A percentile compares a stretch with the other conserved stretches of the same genome.
Conservation (phyloP, 2,113 vertebrate genomes). For the Hoplias malabaricus region DNA sequence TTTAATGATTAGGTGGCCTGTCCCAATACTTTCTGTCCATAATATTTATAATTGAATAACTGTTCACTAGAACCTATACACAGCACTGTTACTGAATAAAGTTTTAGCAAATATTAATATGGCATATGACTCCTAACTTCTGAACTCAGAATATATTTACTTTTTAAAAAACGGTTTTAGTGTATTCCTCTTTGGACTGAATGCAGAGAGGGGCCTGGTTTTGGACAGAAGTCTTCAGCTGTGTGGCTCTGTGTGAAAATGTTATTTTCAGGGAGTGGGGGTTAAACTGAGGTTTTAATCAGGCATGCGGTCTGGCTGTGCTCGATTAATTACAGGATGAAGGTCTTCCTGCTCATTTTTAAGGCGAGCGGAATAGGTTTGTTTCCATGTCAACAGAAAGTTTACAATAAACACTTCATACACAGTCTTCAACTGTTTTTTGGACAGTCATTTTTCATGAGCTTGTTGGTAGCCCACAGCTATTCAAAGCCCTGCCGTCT, state of each 20-base stretch:
- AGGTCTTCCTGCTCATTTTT: background rate
- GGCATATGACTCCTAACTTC: too few species aligned
- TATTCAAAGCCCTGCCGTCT: background rate
- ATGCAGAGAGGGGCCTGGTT: background rate
- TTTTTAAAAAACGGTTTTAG: background rate
- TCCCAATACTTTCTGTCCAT: too few species aligned
- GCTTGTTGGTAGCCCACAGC: background rate
- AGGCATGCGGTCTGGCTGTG: background rate
- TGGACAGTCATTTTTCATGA: background rate
- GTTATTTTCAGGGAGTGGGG: too few species aligned
- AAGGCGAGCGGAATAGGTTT: background rate
- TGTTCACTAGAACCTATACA: too few species aligned
- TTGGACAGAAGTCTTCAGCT: background rate
- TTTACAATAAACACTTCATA: background rate
- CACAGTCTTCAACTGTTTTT: background rate
- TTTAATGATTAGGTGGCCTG: too few species aligned
- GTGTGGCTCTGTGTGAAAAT: background rate
- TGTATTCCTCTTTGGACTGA: background rate
- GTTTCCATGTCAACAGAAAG: slow-evolving; percentile 17
- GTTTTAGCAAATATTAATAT: too few species aligned
- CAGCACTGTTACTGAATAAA: too few species aligned
- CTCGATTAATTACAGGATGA: slow-evolving; percentile 8
- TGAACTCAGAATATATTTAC: too few species aligned
- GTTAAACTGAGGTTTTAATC: background rate
- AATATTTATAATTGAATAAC: too few species aligned